Base-by-base conservation (phyloP, 2,113 vertebrate species). In the Xiphias gladius region DNA sequence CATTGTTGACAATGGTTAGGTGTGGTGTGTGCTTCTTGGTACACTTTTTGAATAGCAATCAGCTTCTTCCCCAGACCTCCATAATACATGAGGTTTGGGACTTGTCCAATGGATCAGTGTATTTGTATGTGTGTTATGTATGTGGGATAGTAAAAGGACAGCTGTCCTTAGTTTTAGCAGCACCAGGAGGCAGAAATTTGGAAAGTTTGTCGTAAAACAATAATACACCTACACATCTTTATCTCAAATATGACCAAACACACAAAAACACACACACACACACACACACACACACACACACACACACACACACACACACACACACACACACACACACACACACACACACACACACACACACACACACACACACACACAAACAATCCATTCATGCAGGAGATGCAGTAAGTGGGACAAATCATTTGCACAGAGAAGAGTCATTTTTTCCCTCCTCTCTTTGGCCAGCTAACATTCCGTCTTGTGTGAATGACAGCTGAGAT, bases 21-120 rank as follows among this genome's bases (percentile, higher is more conserved):
- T 82, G 72, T 64, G 37, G 14, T 54, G 68, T 83, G 68, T 62
- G 65, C 63, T 59, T 76, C 73, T 84, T 43, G 35, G 57, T 80
- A 85, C 79, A 63, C 77, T 54, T 35, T 76, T 72, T 57, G 84
- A 90, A 93, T 88, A 83, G 54, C 74, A 90, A 91, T 80, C 37
- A 71, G 78, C 43, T 80, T 41, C 20, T 52, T 83, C 65, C 57
- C 79, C 61, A n/a, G 32, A 50, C 72, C 17, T 89, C 73, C 85
- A 89, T 92, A 83, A 89, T 91, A 70, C 73, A 91, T 86, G 82
- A 91, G 79, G n/a, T 71, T 32, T 65, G 80, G 73, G 61, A 73
- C 63, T 79, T 59, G 57, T 77, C 58, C 22, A 39, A 54, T 72
- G 48, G 46, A 75, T 79, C 37, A 20, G n/a, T 14, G 14, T 66